Base-by-base conservation (phyloP, 2,888 invertebrate genomes). In the Strigamia maritima region DNA sequence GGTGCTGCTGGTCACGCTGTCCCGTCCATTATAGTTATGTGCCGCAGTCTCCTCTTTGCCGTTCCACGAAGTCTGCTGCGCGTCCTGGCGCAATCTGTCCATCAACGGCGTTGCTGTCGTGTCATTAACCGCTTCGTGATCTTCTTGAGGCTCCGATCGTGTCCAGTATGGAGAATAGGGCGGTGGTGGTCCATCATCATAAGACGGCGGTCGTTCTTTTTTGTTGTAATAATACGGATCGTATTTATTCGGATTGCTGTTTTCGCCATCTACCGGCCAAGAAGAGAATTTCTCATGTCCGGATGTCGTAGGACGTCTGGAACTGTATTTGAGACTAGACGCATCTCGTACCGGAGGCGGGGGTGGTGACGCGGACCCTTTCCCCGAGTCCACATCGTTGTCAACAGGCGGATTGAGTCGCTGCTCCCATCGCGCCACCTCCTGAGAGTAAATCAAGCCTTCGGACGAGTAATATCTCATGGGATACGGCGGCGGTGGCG, bases 231-330 rank as follows among this genome's bases (percentile, higher is more conserved):
- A 65, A 12, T 65, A 65, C 2, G 79, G 80, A 28, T 77, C 31
- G 28, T 77, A 31, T 0, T 19, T 14, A 31, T 2, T 7, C 3
- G 75, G 7, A 28, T 3, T 75, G n/a, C 75, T 24, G 19, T 22
- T 24, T 12, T 65, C 60, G 14, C 35, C 28, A 14, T 31, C 76
- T 14, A 90, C 91, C 19, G 92, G 92, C 92, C 92, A 92, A 81
- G 91, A 91, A 1, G 92, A 92, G 84, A 90, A 92, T 84, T 92
- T 92, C 85, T 92, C 92, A 87, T 92, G 92, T 81, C 90, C 91
- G 80, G 91, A 90, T 75, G 91, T 90, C 86, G 90, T 90, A 83
- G 89, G 14, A 1, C 14, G 44, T 24, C 78, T 16, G 1, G 89
- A 89, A 83, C 90, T 89, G 82, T 89, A 89, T 85, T 90, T 90